phyloP scores from a whole-genome alignment of 2,888 invertebrate species.

The Folsomia manolachei region DNA sequence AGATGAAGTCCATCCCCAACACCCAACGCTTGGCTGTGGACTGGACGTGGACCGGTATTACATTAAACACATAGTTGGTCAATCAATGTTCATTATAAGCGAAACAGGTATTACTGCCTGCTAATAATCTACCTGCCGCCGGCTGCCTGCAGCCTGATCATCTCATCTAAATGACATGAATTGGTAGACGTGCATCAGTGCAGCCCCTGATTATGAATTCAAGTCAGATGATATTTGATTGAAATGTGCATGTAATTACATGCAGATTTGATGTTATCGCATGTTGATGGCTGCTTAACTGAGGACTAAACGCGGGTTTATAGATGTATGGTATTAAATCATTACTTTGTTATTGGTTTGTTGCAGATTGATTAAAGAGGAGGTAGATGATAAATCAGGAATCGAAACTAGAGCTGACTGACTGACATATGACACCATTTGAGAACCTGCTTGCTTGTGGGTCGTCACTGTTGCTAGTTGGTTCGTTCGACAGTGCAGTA shows the following conservation, averaged over 20 bases:
- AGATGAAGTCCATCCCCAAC: neutral
- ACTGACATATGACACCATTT: constrained; percentile 7
- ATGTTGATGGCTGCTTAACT: neutral
- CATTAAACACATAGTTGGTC: too few relatives aligned
- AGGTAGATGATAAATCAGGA: neutral
- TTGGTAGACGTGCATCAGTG: neutral
- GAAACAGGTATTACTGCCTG: constrained; percentile 13
- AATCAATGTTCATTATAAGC: constrained; percentile 6
- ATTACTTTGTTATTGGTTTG: neutral
- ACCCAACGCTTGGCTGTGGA: too few relatives aligned
- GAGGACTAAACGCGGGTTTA: too few relatives aligned
- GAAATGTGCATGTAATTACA: constrained; percentile 46
- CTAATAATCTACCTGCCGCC: neutral
- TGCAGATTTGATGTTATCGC: constrained; percentile 14
- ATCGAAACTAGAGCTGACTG: neutral
- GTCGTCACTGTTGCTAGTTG: neutral
- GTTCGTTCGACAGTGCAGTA: too few relatives aligned
- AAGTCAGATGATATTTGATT: constrained; percentile 46
- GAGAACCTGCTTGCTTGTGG: neutral
- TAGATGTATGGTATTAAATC: too few relatives aligned
- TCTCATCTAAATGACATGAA: neutral
- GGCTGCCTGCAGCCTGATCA: neutral
- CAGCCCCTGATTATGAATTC: constrained; percentile 45
- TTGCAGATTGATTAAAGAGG: constrained; percentile 1
- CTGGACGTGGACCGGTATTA: too few relatives aligned